Base-by-base conservation (phyloP, 2,113 vertebrate species). In the Brevimyrus niger region DNA sequence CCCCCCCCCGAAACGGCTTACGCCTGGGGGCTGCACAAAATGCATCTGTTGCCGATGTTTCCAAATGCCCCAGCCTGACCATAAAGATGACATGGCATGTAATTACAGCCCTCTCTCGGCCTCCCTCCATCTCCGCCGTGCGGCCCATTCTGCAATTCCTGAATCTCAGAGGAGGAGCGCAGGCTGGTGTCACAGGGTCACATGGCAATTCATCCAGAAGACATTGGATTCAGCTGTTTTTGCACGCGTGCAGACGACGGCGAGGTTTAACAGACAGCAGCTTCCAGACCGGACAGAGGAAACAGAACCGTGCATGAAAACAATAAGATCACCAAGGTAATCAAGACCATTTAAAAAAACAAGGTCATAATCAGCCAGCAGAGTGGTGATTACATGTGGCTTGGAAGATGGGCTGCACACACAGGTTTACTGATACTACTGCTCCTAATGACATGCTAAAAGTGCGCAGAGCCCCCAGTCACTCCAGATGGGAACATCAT, bases 31-130 rank as follows among this genome's bases (percentile, higher is more conserved):
- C 73, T 5, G 73, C 35, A 80, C 35, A 80, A 42, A 80, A 80
- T 38, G 73, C 35, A 2, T 80, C 73, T 19, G 15, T 80, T 42
- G 35, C 73, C 6, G 15, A 80, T 19, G 73, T 80, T 80, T 42
- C 73, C 73, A 80, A 80, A 80, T 38, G 73, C 73, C 73, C 73
- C 73, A 7, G 73, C 31, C 73, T 80, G 73, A 80, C 73, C 73
- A 80, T 80, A 80, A 80, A 80, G 73, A 80, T 80, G 73, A 80
- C 73, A 80, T 19, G 73, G 73, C 73, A 19, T 80, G 35, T 80
- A 80, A 80, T 80, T 80, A 80, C 73, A 42, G 73, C 73, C 4
- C 31, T 3, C 13, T 3, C 69, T 3, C 31, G 31, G 31, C 69
- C 15, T 15, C 31, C 13, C 73, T 42, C 73, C 73, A 80, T 42